Evolutionary conservation across 2,113 vertebrate genomes (phyloP).

Genomic region (Poeciliopsis retropinna): DNA sequence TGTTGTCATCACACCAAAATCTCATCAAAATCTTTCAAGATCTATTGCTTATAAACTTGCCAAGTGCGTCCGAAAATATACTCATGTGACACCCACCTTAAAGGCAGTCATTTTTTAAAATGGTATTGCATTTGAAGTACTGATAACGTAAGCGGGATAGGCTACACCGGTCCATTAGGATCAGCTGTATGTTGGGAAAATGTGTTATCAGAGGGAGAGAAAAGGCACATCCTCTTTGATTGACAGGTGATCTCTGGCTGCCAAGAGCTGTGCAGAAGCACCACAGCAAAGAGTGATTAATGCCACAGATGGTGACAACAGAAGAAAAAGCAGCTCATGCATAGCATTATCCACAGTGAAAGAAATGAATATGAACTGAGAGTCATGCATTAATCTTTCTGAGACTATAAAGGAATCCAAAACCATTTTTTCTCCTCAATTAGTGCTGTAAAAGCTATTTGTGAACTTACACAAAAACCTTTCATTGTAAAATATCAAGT

Average conservation of each 20-base stretch:
- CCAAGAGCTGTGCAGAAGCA: conserved; percentile 32
- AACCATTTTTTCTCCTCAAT: background rate
- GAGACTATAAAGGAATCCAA: conserved; percentile 5
- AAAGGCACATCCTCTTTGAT: conserved; percentile 38
- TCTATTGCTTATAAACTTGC: background rate
- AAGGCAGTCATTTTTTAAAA: background rate
- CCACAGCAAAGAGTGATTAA: conserved; percentile 41
- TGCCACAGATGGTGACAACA: conserved; percentile 64
- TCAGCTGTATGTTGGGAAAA: background rate
- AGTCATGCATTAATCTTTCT: background rate
- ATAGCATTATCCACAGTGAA: conserved; percentile 14
- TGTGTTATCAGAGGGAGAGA: conserved; percentile 7
- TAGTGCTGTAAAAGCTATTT: background rate
- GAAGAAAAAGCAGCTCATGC: conserved; percentile 17
- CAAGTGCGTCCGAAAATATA: background rate
- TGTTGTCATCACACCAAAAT: background rate
- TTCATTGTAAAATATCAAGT: background rate
- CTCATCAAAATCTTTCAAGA: background rate
- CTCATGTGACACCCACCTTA: background rate
- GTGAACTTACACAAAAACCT: background rate
- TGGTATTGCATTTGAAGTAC: background rate
- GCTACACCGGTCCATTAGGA: background rate
- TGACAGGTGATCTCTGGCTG: conserved; percentile 55
- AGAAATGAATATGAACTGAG: background rate
- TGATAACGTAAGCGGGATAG: background rate